Percentiles rank a stretch among this genome's conserved stretches.
Conservation (phyloP, 2,888 invertebrate species). For the Zelleria hepariella region DNA sequence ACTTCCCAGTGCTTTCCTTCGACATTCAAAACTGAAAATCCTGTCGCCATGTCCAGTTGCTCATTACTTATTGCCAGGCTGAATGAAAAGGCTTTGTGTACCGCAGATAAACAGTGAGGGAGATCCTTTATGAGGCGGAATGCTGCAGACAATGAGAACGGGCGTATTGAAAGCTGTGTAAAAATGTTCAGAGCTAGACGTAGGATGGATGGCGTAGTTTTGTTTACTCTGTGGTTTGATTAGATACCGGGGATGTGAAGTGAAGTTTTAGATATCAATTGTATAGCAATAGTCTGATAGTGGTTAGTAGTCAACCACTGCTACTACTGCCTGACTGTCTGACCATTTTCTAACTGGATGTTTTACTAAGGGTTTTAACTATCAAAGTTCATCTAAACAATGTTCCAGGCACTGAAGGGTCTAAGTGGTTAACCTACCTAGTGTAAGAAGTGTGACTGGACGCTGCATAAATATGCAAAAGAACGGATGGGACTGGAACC, state of each 20-base stretch:
- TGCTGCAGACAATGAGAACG: constrained; percentile 42
- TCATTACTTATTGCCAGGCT: background rate
- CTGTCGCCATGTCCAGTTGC: background rate
- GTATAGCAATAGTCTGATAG: too few species aligned
- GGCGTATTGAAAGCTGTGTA: constrained; percentile 41
- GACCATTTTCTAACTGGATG: too few species aligned
- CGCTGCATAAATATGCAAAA: too few species aligned
- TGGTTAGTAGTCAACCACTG: too few species aligned
- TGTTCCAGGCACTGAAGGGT: too few species aligned
- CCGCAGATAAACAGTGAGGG: constrained; percentile 19
- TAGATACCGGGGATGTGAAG: background rate
- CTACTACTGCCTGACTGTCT: too few species aligned
- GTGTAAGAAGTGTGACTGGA: too few species aligned
- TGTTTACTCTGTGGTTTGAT: constrained; percentile 31
- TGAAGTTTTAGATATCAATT: background rate
- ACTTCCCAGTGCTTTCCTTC: background rate
- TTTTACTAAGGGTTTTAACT: too few species aligned
- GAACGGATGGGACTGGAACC: too few species aligned
- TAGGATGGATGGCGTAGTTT: constrained; percentile 39
- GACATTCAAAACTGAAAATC: background rate
- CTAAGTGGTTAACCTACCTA: too few species aligned
- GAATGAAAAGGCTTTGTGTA: constrained; percentile 14
- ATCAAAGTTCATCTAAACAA: too few species aligned
- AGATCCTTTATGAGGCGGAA: constrained; percentile 31
- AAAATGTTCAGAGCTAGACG: constrained; percentile 44